Evolutionary conservation across 2,797 vertebrate genomes (phyloP), one percentile per base, ranked within the genome.

Genomic region (Chelidonichthys spinosus): DNA sequence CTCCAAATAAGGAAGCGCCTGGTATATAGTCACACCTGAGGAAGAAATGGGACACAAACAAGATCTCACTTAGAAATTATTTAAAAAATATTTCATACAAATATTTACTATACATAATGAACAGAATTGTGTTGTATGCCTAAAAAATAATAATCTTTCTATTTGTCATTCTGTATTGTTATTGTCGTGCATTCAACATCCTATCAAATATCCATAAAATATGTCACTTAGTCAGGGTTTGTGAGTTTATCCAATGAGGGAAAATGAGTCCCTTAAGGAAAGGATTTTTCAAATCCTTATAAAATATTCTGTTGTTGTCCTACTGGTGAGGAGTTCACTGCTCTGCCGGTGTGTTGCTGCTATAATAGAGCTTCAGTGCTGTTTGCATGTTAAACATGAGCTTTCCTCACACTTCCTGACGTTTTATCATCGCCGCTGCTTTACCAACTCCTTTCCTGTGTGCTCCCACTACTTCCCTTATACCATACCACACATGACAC

Each of bases 11-110:
- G 92, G 94, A 80, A 97, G 79, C 0, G 95, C 96, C 76, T 96
- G 93, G 74, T 92, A 95, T 55, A 98, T 84, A 3, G 94, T 94
- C 77, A 96, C 87, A 59, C 93, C 97, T 99, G 91, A 70, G 74
- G 46, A 46, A 55, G 72, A 43, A 43, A n/a, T 4, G 4, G 15
- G 9, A 37, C 8, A 60, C 14, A 9, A 32, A 50, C 0, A 46
- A 7, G 7, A 33, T 59, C 25, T 25, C 25, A 25, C 25, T 25
- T 25, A 25, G 25, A 25, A 25, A 25, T 25, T 25, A 25, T 25
- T 25, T 25, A 25, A 25, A 25, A 25, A 25, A 25, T 25, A 25
- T 25, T 25, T 25, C 25, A 25, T 25, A 25, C 25, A 25, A 25
- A 25, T 25, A n/a, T n/a, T n/a, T n/a, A n/a, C n/a, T n/a, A n/a